Evolutionary conservation across 2,797 vertebrate genomes (phyloP).

Genomic region (Leptodactylus fallax): DNA sequence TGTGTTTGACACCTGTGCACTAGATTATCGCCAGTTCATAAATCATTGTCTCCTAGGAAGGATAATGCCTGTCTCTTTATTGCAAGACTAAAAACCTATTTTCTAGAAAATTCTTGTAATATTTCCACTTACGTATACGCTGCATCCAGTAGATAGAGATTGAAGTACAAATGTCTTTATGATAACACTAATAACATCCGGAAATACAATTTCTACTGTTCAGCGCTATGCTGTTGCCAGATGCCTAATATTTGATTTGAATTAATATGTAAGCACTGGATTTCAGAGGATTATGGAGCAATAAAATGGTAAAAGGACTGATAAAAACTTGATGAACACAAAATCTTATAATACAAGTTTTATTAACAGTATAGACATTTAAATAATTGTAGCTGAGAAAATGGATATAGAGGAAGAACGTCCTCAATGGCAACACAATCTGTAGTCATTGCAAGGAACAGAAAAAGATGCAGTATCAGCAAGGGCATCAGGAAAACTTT

Average conservation of each 20-base stretch:
- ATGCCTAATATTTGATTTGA: conserved; percentile 46
- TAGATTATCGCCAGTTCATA: neutral
- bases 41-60: neutral
- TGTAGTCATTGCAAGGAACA: neutral
- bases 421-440: neutral
- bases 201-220: conserved; percentile 30
- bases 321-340: conserved; percentile 50
- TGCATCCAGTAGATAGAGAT: neutral
- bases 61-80: neutral
- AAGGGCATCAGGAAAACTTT: neutral
- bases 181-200: conserved; percentile 34
- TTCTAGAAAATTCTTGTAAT: neutral
- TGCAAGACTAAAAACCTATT: neutral
- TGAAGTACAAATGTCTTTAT: conserved; percentile 12
- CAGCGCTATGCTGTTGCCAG: neutral
- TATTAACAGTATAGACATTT: conserved; percentile 56
- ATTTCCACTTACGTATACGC: neutral
- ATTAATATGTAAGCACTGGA: conserved; percentile 46
- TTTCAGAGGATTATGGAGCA: conserved; percentile 46
- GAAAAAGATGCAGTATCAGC: neutral
- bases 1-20: too few relatives aligned
- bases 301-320: conserved; percentile 35
- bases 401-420: conserved; percentile 2
- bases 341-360: conserved; percentile 51
- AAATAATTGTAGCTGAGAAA: conserved; percentile 39